Evolutionary conservation across 1,140 invertebrate genomes (phyloP).

Genomic region (Dryas iulia): DNA sequence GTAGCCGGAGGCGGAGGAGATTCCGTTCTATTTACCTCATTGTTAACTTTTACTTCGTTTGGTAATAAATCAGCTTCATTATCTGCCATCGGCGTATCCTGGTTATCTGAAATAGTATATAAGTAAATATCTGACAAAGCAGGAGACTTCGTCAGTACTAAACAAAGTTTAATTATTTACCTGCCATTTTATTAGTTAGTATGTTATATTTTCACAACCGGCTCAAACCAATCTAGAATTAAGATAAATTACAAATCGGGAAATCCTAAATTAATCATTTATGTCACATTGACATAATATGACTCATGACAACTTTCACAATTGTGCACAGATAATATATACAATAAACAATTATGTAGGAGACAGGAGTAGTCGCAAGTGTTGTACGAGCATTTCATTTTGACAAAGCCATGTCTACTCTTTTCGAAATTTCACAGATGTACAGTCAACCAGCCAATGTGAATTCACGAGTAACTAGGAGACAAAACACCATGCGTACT

Average conservation of each 20-base stretch:
- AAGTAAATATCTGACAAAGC: too few species aligned
- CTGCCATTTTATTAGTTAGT: background rate
- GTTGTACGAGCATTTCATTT: too few species aligned
- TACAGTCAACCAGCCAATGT: too few species aligned
- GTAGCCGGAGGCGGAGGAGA: slow-evolving; percentile 51
- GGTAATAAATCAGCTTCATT: slow-evolving; percentile 39
- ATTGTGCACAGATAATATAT: background rate
- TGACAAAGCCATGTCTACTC: too few species aligned
- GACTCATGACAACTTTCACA: background rate
- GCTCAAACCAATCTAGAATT: background rate
- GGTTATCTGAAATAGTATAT: slow-evolving; percentile 54
- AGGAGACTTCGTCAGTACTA: too few species aligned
- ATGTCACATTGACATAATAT: background rate
- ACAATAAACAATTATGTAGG: too few species aligned
- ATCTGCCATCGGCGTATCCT: slow-evolving; percentile 45
- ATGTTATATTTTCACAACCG: background rate
- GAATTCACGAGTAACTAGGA: too few species aligned
- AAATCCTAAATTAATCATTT: background rate
- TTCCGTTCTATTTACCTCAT: slow-evolving; percentile 23
- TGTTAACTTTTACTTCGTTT: slow-evolving; percentile 22
- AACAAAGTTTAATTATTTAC: background rate
- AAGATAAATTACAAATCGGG: background rate
- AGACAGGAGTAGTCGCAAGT: too few species aligned
- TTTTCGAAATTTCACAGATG: too few species aligned
- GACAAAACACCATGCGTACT: too few species aligned